These are phyloP conservation scores for Podarcis muralis DNA, from an alignment of 2,113 vertebrate genomes.

Conservation along the genomic window DNA sequence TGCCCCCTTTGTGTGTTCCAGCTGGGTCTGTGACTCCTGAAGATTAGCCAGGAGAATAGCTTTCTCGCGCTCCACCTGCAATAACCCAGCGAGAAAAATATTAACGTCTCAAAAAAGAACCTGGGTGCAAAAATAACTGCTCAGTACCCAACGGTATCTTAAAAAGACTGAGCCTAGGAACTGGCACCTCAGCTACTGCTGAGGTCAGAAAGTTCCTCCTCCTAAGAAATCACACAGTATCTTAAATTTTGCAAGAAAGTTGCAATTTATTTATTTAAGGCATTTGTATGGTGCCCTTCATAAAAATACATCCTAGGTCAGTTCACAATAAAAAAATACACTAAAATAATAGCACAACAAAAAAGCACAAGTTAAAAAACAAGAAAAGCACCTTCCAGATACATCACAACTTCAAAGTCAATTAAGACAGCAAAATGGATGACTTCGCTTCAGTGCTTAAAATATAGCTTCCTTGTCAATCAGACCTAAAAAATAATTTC, in stretches of 20 bases:
- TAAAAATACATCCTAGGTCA: neutral
- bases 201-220: neutral
- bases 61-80: constrained; percentile 95
- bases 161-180: neutral
- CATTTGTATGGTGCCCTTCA: neutral
- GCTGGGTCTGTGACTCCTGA: constrained; percentile 93
- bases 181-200: neutral
- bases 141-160: neutral
- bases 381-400: neutral
- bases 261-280: neutral
- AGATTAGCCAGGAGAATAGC: constrained; percentile 88
- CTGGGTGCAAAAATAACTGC: neutral
- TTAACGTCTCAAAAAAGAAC: constrained; percentile 2
- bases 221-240: neutral
- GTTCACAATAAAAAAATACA: neutral
- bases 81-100: constrained; percentile 30
- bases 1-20: constrained; percentile 95
- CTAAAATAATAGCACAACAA: neutral
- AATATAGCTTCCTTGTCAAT: neutral
- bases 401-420: neutral
- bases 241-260: neutral
- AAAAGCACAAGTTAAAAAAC: neutral
- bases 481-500: neutral
- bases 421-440: neutral
- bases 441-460: neutral